Evolutionary conservation across 2,113 vertebrate species (phyloP).

Genomic region (Grantiella picta): DNA sequence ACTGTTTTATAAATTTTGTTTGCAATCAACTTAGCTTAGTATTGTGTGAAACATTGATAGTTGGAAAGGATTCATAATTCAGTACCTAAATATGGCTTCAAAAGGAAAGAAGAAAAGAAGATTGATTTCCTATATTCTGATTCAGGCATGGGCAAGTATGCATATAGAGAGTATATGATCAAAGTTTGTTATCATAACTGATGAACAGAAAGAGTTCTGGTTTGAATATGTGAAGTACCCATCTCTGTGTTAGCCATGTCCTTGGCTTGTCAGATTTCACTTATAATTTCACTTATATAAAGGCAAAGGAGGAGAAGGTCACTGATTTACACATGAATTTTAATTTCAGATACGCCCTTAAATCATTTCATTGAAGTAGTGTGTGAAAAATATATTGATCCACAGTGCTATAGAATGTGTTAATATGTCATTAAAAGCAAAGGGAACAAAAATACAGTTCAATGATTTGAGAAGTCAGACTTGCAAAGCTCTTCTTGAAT

Average conservation of each 20-base stretch:
- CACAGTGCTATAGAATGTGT: background rate
- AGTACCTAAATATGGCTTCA: background rate
- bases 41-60: fast-evolving
- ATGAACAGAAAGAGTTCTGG: background rate
- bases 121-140: background rate
- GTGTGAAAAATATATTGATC: background rate
- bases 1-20: background rate
- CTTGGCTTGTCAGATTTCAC: background rate
- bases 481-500: background rate
- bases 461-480: background rate
- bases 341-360: background rate
- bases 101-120: background rate
- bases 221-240: background rate
- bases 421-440: background rate
- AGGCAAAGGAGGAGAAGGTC: background rate
- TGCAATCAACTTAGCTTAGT: background rate
- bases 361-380: background rate
- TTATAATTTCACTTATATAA: background rate
- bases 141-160: background rate
- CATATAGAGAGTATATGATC: background rate
- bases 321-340: background rate
- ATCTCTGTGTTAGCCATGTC: background rate
- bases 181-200: background rate
- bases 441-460: background rate
- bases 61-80: background rate